A percentile compares a stretch with the other conserved stretches of the same genome.
These are phyloP conservation scores for Dicyrtomina minuta DNA, from an alignment of 2,888 invertebrate species.

Conservation along the genomic window DNA sequence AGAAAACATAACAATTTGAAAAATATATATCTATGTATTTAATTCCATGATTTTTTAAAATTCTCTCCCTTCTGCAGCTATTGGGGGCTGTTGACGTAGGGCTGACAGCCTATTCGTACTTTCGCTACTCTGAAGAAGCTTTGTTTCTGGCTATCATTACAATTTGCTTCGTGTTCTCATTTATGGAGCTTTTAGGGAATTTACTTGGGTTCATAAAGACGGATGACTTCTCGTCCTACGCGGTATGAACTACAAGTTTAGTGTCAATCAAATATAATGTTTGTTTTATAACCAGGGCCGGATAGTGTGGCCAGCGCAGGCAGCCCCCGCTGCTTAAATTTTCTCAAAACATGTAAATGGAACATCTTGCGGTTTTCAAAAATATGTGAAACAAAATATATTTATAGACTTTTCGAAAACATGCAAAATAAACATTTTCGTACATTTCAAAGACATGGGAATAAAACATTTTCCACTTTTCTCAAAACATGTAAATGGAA, in stretches of 20 bases:
- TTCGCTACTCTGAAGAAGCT: slow-evolving; percentile 23
- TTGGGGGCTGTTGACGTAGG: slow-evolving; percentile 46
- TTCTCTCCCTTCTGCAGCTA: slow-evolving; percentile 41
- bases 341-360: no score
- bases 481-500: no score
- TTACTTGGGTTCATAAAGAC: slow-evolving; percentile 19
- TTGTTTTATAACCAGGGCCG: neutral
- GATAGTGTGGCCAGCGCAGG: no score
- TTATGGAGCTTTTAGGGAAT: slow-evolving; percentile 15
- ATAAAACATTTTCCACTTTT: no score
- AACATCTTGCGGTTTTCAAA: no score
- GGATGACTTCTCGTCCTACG: neutral
- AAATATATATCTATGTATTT: neutral
- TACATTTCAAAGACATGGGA: no score
- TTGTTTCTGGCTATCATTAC: slow-evolving; percentile 19
- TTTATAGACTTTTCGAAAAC: no score
- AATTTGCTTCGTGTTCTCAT: slow-evolving; percentile 22
- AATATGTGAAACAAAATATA: no score
- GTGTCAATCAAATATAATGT: no score
- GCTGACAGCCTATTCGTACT: slow-evolving; percentile 41
- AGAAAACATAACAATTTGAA: neutral
- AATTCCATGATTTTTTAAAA: neutral
- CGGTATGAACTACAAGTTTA: neutral
- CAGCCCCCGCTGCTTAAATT: no score
- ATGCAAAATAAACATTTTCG: no score